phyloP scores from a whole-genome alignment of 2,888 invertebrate genomes.

The Limnephilus marmoratus region DNA sequence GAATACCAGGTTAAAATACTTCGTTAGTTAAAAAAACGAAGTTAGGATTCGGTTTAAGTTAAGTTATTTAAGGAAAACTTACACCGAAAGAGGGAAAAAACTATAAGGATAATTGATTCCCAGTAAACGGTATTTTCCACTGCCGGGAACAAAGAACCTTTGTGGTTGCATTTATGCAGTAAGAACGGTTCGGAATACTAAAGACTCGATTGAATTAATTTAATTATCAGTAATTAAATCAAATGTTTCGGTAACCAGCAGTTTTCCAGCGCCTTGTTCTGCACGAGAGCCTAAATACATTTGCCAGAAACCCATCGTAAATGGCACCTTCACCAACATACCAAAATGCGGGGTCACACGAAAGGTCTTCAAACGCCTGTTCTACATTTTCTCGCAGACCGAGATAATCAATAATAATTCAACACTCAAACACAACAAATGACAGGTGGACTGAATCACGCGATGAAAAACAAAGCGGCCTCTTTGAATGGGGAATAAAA shows the following conservation, averaged over 20 bases:
- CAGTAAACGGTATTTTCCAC: neutral
- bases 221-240: neutral
- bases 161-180: neutral
- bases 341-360: conserved; percentile 29
- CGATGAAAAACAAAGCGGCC: conserved; percentile 9
- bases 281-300: conserved; percentile 11
- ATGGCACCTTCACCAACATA: conserved; percentile 41
- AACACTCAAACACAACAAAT: neutral
- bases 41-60: too few relatives aligned
- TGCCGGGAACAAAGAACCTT: neutral
- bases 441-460: conserved; percentile 9
- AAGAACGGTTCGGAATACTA: neutral
- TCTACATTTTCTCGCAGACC: conserved; percentile 10
- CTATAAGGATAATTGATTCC: neutral
- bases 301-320: conserved; percentile 20
- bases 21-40: too few relatives aligned
- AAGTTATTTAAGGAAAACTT: too few relatives aligned
- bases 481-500: neutral
- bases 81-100: too few relatives aligned
- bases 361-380: conserved; percentile 27
- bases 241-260: neutral
- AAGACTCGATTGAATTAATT: neutral
- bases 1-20: too few relatives aligned
- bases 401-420: conserved; percentile 25
- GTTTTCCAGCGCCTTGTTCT: neutral